Evolutionary conservation across 2,888 invertebrate species (phyloP), one percentile per base, ranked within the genome.

Genomic region (Agrochola litura): DNA sequence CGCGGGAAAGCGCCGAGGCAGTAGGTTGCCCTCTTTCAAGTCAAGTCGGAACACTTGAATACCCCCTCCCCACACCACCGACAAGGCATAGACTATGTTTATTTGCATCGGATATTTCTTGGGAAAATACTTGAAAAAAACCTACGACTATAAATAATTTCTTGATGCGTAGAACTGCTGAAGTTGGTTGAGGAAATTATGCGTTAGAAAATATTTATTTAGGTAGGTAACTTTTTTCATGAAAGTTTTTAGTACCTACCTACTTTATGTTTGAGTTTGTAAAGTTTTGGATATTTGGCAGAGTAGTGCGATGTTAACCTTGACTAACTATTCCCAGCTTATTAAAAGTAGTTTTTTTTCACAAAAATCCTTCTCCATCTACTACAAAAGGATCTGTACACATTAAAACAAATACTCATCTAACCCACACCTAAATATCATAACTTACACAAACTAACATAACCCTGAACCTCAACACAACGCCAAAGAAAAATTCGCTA

Each of bases 91-190:
- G 90, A 92, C 94, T 93, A 93, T 95, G 93, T 95, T 95, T 95
- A 95, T 96, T 95, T 96, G 95, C 95, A 95, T 95, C 92, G 90
- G 92, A 93, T 93, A 93, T 91, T 91, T 91, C 90, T 92, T 88
- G 85, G 80, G 76, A 76, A 88, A 84, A 85, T 83, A 75, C 88
- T 80, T 86, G 84, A 82, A 90, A 90, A 90, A 90, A 90, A 91
- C 89, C 30, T 73, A 52, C 16, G 37, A 30, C 67, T 61, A n/a
- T 83, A 63, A 79, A 77, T 77, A 61, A 73, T 81, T 83, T 60
- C n/a, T 46, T n/a, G 58, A 43, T 58, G 25, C 9, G 54, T 56
- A 61, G 14, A 69, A 61, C 49, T 52, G 10, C 14, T 10, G 41
- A 69, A n/a, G 25, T 71, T 58, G 6, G 9, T 79, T 54, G 12